These are phyloP conservation scores for Remorina albescens DNA, from an alignment of 2,797 vertebrate genomes.

Conservation along the genomic window DNA sequence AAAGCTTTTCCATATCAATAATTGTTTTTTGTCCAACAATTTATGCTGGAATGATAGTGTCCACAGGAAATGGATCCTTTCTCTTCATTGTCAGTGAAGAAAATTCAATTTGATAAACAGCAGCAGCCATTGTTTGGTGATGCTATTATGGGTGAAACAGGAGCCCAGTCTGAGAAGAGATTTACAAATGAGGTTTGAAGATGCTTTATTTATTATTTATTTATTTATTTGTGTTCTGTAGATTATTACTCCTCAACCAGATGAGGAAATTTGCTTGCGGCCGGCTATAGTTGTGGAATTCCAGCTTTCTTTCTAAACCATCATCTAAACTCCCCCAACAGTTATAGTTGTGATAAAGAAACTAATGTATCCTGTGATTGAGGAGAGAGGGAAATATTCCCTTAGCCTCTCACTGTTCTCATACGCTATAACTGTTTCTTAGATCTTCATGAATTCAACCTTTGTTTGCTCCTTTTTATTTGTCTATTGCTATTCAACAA, in stretches of 20 bases:
- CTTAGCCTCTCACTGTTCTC: conserved; percentile 51
- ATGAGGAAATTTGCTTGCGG: conserved; percentile 58
- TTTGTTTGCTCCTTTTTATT: conserved; percentile 38
- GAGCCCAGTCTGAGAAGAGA: conserved; percentile 45
- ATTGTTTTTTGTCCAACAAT: conserved; percentile 69
- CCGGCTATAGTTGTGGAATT: conserved; percentile 58
- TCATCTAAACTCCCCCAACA: conserved; percentile 51
- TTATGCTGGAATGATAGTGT: conserved; percentile 51
- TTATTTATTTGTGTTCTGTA: conserved; percentile 22
- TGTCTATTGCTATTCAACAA: conserved; percentile 41
- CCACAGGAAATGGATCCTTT: conserved; percentile 29
- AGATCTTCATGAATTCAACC: conserved; percentile 33
- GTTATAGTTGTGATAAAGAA: conserved; percentile 55
- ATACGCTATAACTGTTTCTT: conserved; percentile 24
- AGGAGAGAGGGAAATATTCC: conserved; percentile 47
- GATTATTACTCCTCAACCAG: conserved; percentile 57
- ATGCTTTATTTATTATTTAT: too few relatives aligned
- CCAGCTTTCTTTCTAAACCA: conserved; percentile 32
- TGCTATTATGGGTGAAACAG: conserved; percentile 66
- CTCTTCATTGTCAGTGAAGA: conserved; percentile 49
- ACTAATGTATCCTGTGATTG: conserved; percentile 40
- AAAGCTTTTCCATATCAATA: conserved; percentile 69
- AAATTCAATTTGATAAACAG: conserved; percentile 73
- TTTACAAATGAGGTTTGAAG: conserved; percentile 65
- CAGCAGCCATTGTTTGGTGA: conserved; percentile 61